Conservation (phyloP, 2,113 vertebrate genomes). For the Penelope pileata region DNA sequence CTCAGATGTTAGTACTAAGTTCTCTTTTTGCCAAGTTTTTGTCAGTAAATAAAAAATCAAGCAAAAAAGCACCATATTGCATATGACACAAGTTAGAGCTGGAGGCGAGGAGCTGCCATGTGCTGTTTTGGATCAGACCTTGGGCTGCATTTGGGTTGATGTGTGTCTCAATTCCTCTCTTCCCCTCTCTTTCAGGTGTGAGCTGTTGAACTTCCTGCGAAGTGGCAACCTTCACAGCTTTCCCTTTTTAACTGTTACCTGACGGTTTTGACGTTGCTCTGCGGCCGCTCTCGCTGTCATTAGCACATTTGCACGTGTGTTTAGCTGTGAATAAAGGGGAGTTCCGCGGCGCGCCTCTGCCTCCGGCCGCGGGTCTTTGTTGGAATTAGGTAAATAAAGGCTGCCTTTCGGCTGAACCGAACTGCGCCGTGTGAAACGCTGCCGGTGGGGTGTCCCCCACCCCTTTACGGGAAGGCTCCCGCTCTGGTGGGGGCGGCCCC, state of each 20-base stretch:
- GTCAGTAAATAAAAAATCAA: neutral
- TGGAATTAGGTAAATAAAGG: neutral
- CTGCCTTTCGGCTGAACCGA: no score
- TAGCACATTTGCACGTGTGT: neutral
- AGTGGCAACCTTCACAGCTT: neutral
- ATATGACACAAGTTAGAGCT: neutral
- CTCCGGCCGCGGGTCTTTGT: neutral
- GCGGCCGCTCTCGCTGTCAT: neutral
- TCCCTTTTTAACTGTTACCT: neutral
- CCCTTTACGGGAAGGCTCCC: no score
- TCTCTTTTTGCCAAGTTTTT: neutral
- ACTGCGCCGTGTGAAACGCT: no score
- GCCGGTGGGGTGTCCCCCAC: no score
- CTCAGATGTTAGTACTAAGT: neutral
- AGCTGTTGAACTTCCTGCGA: neutral
- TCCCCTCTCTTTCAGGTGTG: slow-evolving; percentile 51
- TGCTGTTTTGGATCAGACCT: neutral
- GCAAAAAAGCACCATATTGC: neutral
- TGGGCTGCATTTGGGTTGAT: no score
- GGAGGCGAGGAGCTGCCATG: accelerated
- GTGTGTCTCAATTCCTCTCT: neutral
- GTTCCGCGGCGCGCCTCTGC: neutral
- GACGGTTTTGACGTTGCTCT: neutral
- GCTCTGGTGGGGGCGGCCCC: neutral
- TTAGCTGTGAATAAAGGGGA: neutral